Conservation (phyloP, 1,140 invertebrate species). For the Lineus longissimus region DNA sequence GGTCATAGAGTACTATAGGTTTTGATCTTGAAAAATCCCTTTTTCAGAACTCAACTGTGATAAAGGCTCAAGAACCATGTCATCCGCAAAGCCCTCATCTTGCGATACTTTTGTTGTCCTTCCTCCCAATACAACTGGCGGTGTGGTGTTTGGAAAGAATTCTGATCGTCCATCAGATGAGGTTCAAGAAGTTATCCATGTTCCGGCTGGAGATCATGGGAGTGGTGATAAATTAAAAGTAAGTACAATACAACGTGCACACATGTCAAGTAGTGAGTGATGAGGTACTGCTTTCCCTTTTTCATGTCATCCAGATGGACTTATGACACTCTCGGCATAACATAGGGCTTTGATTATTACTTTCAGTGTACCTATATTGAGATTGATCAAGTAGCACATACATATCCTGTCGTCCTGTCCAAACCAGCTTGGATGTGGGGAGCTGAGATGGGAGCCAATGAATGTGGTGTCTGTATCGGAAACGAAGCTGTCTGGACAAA, state of each 20-base stretch:
- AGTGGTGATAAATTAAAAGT: conserved; percentile 55
- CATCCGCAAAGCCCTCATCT: neutral
- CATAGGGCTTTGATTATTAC: neutral
- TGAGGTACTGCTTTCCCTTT: neutral
- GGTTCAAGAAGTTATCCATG: conserved; percentile 69
- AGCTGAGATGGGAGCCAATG: conserved; percentile 76
- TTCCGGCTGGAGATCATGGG: conserved; percentile 53
- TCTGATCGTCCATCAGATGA: conserved; percentile 68
- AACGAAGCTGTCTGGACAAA: conserved; percentile 71
- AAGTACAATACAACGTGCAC: too few species aligned
- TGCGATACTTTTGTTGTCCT: conserved; percentile 70
- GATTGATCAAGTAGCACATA: conserved; percentile 61
- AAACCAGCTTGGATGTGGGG: conserved; percentile 81
- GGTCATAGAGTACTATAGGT: too few species aligned
- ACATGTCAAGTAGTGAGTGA: neutral
- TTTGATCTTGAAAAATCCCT: too few species aligned
- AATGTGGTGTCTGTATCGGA: conserved; percentile 68
- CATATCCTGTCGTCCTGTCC: conserved; percentile 67
- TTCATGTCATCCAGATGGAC: neutral
- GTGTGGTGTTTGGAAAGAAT: conserved; percentile 73
- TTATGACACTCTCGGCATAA: too few species aligned
- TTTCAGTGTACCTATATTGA: conserved; percentile 71
- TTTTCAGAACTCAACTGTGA: too few species aligned
- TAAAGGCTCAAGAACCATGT: too few species aligned
- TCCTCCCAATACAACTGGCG: conserved; percentile 61